Base-by-base conservation (phyloP, 2,113 vertebrate genomes). In the Sphaerodactylus townsendi region DNA sequence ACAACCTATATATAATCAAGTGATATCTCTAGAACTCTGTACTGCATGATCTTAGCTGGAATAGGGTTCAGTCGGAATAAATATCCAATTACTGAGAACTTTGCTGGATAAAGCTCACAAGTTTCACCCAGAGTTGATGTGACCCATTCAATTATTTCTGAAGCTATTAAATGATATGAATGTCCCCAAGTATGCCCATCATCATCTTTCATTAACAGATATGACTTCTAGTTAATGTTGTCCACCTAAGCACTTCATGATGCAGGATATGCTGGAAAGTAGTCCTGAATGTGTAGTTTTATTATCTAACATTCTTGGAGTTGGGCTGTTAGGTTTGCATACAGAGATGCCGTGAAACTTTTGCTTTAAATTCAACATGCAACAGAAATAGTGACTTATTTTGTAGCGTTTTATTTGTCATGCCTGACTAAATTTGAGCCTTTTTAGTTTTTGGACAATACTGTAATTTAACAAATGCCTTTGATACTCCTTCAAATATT, bases 301-400 rank as follows among this genome's bases (percentile, higher is more conserved):
- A 81, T 78, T 56, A 44, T 35, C 30, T 56, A 30, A 59, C 70
- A 33, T n/a, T n/a, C 33, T 56, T 68, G 35, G 30, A 10, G 37
- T 64, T 89, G 64, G 86, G 89, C 86, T 80, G 82, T 81, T 56
- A 39, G 77, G 86, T 83, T 70, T 81, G 56, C 74, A 71, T 88
- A 64, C 94, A n/a, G 81, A 93, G 92, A 90, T 78, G 92, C 75
- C 82, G 74, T 91, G 79, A 82, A 93, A 85, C 90, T 79, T 71
- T 92, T 90, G 21, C 84, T 93, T 91, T 73, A 88, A 95, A 93
- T 93, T 92, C 93, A 94, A 88, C 66, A 74, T 71, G 77, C 33
- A 75, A 87, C 92, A 92, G 53, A 88, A 93, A 87, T 88, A 89
- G 56, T 88, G 94, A 80, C 86, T 92, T 89, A 84, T 81, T 95